Base-by-base conservation (phyloP, 1,140 invertebrate genomes). In the Nixonia krombeini region DNA sequence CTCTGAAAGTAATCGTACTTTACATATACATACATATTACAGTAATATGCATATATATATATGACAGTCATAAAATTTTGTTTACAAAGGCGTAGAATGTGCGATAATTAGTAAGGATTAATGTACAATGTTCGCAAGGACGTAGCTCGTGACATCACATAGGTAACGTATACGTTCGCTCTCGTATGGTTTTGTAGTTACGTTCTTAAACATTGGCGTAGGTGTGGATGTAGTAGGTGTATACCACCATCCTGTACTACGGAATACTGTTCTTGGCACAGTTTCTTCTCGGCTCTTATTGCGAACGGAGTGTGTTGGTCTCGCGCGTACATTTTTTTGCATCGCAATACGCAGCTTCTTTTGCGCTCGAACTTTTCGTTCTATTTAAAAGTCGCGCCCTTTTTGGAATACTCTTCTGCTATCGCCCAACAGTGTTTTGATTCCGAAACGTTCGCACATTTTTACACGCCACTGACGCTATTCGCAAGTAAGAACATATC, bases 211-310 rank as follows among this genome's bases (percentile, higher is more conserved):
- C 56, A 44, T 38, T 46, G 47, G 57, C 65, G 57, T 62, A 57
- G 58, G 65, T 58, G 66, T 61, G 61, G 51, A 42, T 58, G 66
- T 62, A 58, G 57, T 57, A 62, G 52, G 52, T 62, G 65, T 61
- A 52, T 49, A 41, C 52, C 47, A 57, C 57, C 45, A 49, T 68
- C 49, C 65, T 58, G 56, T 51, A 53, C 65, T 38, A 53, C 66
- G 29, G 47, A 59, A 45, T 69, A 58, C 47, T 63, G 66, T 69
- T 69, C 66, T 63, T 69, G 59, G 66, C 66, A 64, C 66, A 70
- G 66, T 70, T 70, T 70, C 66, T 70, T 59, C 59, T 49, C 62
- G 61, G 55, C 66, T 59, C 59, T 61, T 55, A 64, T 70, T 61
- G 66, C 55, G 55, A 37, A 44, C 66, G 38, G 9, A 25, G 17